Conservation (phyloP, 2,888 invertebrate species). For the Drosophila setosimentum region DNA sequence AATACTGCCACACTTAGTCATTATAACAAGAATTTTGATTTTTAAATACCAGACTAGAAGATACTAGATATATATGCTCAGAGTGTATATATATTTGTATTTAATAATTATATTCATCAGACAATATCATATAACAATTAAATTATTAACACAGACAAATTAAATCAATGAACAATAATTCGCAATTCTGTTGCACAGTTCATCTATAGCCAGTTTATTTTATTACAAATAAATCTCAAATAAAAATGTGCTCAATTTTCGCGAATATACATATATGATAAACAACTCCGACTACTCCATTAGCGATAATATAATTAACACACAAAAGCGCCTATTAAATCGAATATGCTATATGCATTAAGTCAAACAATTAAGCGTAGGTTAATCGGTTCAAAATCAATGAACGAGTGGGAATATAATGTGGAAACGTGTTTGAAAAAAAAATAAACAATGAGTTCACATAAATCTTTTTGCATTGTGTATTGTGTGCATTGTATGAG, state of each 20-base stretch:
- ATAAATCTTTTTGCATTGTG: conserved; percentile 73
- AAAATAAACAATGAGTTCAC: conserved; percentile 47
- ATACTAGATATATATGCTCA: background rate
- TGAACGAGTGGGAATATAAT: conserved; percentile 63
- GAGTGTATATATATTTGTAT: background rate
- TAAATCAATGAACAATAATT: conserved; percentile 13
- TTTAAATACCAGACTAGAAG: background rate
- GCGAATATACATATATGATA: conserved; percentile 1
- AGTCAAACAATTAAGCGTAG: conserved; percentile 70
- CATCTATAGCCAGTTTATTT: conserved; percentile 22
- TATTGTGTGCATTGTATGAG: too few relatives aligned
- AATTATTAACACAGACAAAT: background rate
- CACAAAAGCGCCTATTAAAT: conserved; percentile 72
- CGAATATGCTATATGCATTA: conserved; percentile 44
- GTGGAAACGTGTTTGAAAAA: conserved; percentile 56
- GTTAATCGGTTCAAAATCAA: conserved; percentile 75
- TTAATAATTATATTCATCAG: background rate
- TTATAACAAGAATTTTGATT: background rate
- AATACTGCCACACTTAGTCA: background rate
- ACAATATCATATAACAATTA: background rate
- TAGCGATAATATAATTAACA: conserved; percentile 77
- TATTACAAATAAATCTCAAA: background rate
- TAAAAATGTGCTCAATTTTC: background rate
- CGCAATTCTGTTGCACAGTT: conserved; percentile 26
- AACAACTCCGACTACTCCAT: conserved; percentile 50